Conservation (phyloP, 2,888 invertebrate species). For the Abrostola tripartita region DNA sequence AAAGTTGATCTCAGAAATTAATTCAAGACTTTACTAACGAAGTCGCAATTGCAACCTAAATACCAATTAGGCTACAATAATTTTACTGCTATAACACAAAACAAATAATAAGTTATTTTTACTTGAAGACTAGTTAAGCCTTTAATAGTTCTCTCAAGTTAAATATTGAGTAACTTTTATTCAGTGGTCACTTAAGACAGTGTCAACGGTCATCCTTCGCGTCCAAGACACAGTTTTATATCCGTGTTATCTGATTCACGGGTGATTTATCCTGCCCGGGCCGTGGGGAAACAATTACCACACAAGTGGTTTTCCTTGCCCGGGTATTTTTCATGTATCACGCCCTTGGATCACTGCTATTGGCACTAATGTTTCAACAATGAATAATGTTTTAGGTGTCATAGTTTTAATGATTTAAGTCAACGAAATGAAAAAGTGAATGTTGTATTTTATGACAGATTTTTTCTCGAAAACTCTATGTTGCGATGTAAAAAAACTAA, state of each 20-base stretch:
- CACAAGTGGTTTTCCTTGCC: constrained; percentile 42
- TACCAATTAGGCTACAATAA: too few species aligned
- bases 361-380: constrained; percentile 10
- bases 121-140: too few species aligned
- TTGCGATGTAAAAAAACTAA: too few species aligned
- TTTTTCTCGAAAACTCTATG: too few species aligned
- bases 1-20: neutral
- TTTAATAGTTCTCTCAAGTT: neutral
- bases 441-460: too few species aligned
- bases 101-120: too few species aligned
- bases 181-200: constrained; percentile 15
- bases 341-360: constrained; percentile 20
- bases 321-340: constrained; percentile 43
- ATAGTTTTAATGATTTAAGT: constrained; percentile 1
- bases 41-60: too few species aligned
- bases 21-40: too few species aligned
- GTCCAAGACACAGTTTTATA: constrained; percentile 70
- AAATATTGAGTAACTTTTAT: neutral
- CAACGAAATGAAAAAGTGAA: neutral
- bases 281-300: constrained; percentile 78
- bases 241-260: constrained; percentile 77
- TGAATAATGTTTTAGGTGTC: constrained; percentile 1
- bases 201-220: constrained; percentile 12
- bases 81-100: too few species aligned
- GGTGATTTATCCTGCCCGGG: constrained; percentile 69